Conservation (phyloP, 2,113 vertebrate species). For the Onychostoma macrolepis region DNA sequence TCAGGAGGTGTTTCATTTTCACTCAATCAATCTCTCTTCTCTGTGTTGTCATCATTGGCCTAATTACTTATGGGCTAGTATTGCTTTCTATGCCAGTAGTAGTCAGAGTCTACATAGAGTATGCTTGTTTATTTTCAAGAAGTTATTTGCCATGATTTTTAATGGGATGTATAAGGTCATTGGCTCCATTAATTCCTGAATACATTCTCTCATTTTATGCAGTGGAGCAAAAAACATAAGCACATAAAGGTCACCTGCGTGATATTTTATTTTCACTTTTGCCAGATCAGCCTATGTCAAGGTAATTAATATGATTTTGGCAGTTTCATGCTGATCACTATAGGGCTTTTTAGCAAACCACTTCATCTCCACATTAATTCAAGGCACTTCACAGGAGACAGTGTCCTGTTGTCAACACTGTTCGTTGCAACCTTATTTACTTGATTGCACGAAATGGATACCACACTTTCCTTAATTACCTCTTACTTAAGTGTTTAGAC, state of each 20-base stretch:
- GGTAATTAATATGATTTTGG: background rate
- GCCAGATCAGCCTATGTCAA: background rate
- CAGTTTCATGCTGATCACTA: background rate
- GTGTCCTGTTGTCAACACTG: background rate
- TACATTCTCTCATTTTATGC: background rate
- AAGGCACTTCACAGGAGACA: background rate
- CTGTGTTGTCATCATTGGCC: background rate
- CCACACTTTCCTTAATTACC: slow-evolving; percentile 24
- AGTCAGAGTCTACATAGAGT: background rate
- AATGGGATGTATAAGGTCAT: slow-evolving; percentile 21
- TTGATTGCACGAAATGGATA: slow-evolving; percentile 33
- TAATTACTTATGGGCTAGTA: background rate
- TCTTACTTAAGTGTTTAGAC: background rate
- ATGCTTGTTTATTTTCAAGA: background rate
- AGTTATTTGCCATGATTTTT: slow-evolving; percentile 7
- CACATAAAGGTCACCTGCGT: slow-evolving; percentile 13
- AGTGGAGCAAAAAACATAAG: background rate
- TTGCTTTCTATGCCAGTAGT: background rate
- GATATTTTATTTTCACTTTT: background rate
- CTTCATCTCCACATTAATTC: slow-evolving; percentile 12
- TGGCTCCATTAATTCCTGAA: slow-evolving; percentile 12
- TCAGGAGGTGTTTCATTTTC: slow-evolving; percentile 37
- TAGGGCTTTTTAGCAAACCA: slow-evolving; percentile 11
- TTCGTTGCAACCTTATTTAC: slow-evolving; percentile 18
- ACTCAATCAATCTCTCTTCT: slow-evolving; percentile 30